These are phyloP conservation scores for Penaeus chinensis DNA, from an alignment of 1,140 invertebrate species.

Conservation along the genomic window DNA sequence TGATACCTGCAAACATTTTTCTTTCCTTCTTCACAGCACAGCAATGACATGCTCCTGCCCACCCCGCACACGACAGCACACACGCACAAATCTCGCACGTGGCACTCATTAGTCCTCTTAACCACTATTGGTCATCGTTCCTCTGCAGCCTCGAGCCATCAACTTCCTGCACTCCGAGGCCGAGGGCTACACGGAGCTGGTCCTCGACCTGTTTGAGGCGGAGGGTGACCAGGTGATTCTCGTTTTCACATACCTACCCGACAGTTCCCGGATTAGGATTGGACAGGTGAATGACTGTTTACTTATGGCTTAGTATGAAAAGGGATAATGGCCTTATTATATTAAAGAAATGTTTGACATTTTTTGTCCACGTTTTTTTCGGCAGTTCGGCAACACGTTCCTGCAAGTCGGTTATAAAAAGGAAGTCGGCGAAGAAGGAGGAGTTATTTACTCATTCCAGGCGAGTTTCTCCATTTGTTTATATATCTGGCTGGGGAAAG, in stretches of 20 bases:
- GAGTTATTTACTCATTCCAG: neutral
- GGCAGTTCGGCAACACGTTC: slow-evolving; percentile 46
- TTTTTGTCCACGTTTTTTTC: neutral
- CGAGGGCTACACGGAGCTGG: slow-evolving; percentile 49
- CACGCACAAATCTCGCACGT: too few species aligned
- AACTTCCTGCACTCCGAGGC: slow-evolving; percentile 44
- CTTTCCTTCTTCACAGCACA: too few species aligned
- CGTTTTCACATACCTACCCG: slow-evolving; percentile 18
- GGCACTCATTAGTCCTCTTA: too few species aligned
- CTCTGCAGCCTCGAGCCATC: slow-evolving; percentile 35
- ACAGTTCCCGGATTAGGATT: slow-evolving; percentile 39
- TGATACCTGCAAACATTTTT: too few species aligned
- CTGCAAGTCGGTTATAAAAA: slow-evolving; percentile 24
- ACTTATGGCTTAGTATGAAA: neutral
- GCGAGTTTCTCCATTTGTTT: slow-evolving; percentile 10
- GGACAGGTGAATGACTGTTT: slow-evolving; percentile 41
- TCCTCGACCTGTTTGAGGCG: slow-evolving; percentile 46
- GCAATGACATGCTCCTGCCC: too few species aligned
- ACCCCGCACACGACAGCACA: too few species aligned
- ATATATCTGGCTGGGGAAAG: neutral
- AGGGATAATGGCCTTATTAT: neutral
- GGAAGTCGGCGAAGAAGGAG: neutral
- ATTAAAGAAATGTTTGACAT: too few species aligned
- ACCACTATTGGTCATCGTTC: neutral
- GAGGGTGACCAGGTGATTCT: slow-evolving; percentile 55